A percentile compares a stretch with the other conserved stretches of the same genome.
Evolutionary conservation across 2,113 vertebrate genomes (phyloP).

Genomic region (Emydocephalus ijimae): DNA sequence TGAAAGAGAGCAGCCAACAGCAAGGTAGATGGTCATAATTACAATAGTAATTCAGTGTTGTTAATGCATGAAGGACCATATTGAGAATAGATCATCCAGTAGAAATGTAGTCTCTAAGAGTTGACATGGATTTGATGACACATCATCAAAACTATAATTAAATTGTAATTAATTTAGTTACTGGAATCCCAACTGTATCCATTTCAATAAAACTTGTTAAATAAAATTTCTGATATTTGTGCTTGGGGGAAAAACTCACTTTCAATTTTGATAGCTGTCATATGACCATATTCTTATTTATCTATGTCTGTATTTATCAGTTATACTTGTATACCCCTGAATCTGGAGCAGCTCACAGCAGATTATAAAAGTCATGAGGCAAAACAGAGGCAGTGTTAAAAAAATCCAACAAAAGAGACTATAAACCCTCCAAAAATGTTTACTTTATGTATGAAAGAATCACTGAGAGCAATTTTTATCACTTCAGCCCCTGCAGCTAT

Average conservation of each 20-base stretch:
- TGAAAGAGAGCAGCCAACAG: neutral
- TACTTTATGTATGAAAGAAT: neutral
- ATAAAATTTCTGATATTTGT: neutral
- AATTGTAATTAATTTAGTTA: neutral
- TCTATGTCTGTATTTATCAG: neutral
- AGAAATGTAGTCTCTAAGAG: neutral
- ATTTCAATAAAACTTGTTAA: neutral
- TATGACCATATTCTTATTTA: neutral
- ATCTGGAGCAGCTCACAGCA: neutral
- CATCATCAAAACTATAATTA: neutral
- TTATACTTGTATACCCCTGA: neutral
- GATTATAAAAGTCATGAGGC: neutral
- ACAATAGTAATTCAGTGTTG: neutral
- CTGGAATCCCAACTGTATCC: neutral
- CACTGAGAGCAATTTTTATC: neutral
- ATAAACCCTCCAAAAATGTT: neutral
- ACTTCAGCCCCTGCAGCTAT: neutral
- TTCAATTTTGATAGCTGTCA: neutral
- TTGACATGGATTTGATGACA: neutral
- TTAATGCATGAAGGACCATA: neutral
- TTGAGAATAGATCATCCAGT: neutral
- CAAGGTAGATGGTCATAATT: neutral
- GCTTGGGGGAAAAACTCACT: neutral
- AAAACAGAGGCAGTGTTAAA: neutral
- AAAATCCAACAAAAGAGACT: neutral